phyloP scores from a whole-genome alignment of 2,797 vertebrate species.

The Catostomus latipinnis region DNA sequence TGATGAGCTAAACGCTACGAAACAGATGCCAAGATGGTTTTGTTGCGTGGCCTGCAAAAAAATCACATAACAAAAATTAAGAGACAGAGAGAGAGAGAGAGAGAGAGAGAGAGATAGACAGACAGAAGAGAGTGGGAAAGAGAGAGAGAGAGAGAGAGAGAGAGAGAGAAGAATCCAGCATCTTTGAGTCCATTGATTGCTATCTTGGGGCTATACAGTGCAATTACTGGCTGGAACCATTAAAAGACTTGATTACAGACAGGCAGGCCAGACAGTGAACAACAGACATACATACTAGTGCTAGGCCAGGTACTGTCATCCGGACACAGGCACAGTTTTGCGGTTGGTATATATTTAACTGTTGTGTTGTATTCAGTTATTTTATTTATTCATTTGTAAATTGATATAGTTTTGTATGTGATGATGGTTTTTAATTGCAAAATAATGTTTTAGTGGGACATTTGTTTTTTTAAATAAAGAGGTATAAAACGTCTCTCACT shows the following conservation, averaged over 20 bases:
- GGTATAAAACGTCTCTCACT: conserved; percentile 29
- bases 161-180: conserved; percentile 77
- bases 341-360: too few relatives aligned
- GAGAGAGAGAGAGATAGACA: conserved; percentile 12
- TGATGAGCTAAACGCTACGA: conserved; percentile 72
- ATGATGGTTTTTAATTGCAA: too few relatives aligned
- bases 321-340: conserved; percentile 42
- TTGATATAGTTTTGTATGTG: too few relatives aligned
- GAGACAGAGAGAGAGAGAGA: conserved; percentile 43
- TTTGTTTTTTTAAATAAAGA: too few relatives aligned
- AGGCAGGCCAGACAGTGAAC: conserved; percentile 72
- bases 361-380: too few relatives aligned
- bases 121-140: conserved; percentile 30
- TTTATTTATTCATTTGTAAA: too few relatives aligned
- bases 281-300: conserved; percentile 61
- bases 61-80: conserved; percentile 39
- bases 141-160: conserved; percentile 44
- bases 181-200: conserved; percentile 87
- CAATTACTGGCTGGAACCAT: conserved; percentile 88
- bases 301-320: conserved; percentile 44
- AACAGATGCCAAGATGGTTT: conserved; percentile 75
- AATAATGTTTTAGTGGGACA: too few relatives aligned
- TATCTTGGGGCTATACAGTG: conserved; percentile 84
- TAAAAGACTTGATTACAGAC: conserved; percentile 85
- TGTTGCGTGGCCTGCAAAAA: conserved; percentile 67